Conservation (phyloP, 2,888 invertebrate genomes). For the Microctonus aethiopoides region DNA sequence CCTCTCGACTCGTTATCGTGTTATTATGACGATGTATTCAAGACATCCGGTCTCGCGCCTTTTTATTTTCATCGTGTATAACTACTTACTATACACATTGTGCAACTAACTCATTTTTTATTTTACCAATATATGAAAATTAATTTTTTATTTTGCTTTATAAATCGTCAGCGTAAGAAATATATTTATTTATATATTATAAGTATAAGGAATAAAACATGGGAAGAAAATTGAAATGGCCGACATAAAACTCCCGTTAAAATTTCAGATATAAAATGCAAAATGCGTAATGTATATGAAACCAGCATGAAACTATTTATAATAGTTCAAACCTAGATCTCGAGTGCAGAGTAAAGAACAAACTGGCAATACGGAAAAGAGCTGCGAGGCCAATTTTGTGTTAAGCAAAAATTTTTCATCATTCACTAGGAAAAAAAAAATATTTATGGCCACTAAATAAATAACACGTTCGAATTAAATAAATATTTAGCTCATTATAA, state of each 20-base stretch:
- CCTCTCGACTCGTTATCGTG: background rate
- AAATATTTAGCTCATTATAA: too few species aligned
- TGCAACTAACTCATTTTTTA: too few species aligned
- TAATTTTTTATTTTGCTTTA: too few species aligned
- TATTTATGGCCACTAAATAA: too few species aligned
- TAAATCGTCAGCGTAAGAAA: too few species aligned
- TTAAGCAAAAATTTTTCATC: too few species aligned
- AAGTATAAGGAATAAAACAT: background rate
- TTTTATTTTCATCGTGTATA: background rate
- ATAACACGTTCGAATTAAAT: too few species aligned
- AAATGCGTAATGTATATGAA: background rate
- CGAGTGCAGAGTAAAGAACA: background rate
- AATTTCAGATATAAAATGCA: background rate
- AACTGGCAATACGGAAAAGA: slow-evolving; percentile 12
- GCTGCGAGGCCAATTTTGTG: background rate
- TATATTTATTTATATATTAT: background rate
- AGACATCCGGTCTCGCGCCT: slow-evolving; percentile 47
- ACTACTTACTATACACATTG: too few species aligned
- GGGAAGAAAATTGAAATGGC: background rate
- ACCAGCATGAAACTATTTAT: slow-evolving; percentile 9
- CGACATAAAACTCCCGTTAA: background rate
- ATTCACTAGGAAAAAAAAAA: too few species aligned
- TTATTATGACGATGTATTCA: slow-evolving; percentile 44
- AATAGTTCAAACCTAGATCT: slow-evolving; percentile 8
- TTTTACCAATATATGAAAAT: background rate